Base-by-base conservation (phyloP, 23 tunicate genomes). In the Halocynthia aurantium region DNA sequence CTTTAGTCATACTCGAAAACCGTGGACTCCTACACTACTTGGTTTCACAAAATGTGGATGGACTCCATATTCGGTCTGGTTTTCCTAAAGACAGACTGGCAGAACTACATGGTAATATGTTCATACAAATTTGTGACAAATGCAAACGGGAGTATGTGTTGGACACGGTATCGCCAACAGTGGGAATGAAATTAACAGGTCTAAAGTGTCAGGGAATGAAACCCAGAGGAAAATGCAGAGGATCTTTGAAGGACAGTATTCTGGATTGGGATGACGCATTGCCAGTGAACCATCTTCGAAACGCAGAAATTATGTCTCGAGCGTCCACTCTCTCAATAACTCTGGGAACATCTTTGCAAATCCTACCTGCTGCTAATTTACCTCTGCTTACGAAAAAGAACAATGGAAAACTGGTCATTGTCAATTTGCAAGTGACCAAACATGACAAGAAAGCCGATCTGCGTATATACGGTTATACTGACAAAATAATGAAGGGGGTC, bases 41-140 rank as follows among this genome's bases (percentile, higher is more conserved):
- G 19, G 78, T 96, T 9, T 86, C 99, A 10, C 99, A 96, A 85
- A 96, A 96, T 76, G 99, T 96, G 18, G 99, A 96, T 82, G 99
- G 99, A 54, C 80, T 96, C 51, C 99, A 96, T 61, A 57, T 89
- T 6, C 50, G 96, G 2, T 96, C 97, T 44, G 99, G 99, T 22
- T 96, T 90, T 80, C 99, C 99, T 0, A 68, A 82, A 50, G 85
- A 96, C 52, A 73, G 93, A 13, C 55, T 96, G 18, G 93, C 99
- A 10, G 99, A 96, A 68, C 82, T 96, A 11, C 99, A 96, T 70
- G 99, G 99, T 12, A 89, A 92, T 72, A 86, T 92, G 92, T 92
- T 92, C 73, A 67, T 90, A n/a, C 98, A 86, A 73, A 75, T 57
- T 53, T 92, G 98, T 61, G 78, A 77, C 57, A 72, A 69, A 49